phyloP scores from a whole-genome alignment of 2,797 vertebrate genomes.

The Lacerta viridis region DNA sequence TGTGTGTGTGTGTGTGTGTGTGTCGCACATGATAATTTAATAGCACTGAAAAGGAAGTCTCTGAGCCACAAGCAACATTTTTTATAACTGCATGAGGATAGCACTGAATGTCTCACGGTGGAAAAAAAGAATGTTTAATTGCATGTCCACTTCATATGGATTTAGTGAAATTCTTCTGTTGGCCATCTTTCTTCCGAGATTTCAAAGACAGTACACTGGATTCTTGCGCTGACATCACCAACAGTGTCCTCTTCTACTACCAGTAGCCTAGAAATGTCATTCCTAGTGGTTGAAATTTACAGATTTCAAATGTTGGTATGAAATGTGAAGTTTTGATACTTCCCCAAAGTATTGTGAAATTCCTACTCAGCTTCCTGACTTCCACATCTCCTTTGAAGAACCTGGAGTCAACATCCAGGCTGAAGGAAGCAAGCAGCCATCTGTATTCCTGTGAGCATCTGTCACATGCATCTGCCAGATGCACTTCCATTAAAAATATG shows the following conservation, averaged over 20 bases:
- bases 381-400: background rate
- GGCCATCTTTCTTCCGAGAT: constrained; percentile 30
- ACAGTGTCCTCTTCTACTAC: background rate
- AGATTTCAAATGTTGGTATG: background rate
- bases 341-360: constrained; percentile 11
- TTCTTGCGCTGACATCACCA: background rate
- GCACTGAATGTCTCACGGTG: background rate
- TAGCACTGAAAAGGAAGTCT: background rate
- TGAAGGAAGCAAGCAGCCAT: background rate
- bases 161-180: background rate
- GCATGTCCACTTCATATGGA: background rate
- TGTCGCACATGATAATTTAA: constrained; percentile 4
- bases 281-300: background rate
- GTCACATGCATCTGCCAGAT: constrained; percentile 8
- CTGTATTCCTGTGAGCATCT: constrained; percentile 3
- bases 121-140: background rate
- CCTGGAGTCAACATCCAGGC: background rate
- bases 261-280: background rate
- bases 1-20: too few relatives aligned
- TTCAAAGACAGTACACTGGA: background rate
- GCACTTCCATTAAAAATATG: background rate
- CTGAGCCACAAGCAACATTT: background rate
- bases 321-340: background rate
- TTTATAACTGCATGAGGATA: background rate
- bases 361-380: constrained; percentile 2